Conservation (phyloP, 2,888 invertebrate genomes). For the Ormyrus thymus region DNA sequence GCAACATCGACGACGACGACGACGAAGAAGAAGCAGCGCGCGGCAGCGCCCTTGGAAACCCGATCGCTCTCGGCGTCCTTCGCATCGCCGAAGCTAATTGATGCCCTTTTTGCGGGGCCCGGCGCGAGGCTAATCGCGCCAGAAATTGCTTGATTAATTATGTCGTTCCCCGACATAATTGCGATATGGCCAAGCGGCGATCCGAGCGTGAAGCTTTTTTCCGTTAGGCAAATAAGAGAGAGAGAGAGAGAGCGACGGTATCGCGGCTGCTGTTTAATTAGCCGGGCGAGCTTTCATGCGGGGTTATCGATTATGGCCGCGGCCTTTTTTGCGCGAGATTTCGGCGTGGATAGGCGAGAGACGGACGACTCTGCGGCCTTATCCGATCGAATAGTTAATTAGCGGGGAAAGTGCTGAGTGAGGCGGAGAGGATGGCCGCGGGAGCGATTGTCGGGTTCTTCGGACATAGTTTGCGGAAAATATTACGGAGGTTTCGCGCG, state of each 20-base stretch:
- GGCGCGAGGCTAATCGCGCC: constrained; percentile 31
- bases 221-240: constrained; percentile 9
- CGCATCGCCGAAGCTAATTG: constrained; percentile 42
- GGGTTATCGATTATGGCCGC: constrained; percentile 6
- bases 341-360: too few relatives aligned
- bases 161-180: constrained; percentile 44
- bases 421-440: too few relatives aligned
- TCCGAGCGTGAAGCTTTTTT: not conserved
- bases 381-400: too few relatives aligned
- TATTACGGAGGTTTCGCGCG: too few relatives aligned
- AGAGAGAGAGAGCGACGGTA: not conserved
- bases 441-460: too few relatives aligned
- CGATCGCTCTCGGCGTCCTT: constrained; percentile 27
- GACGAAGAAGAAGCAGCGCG: not conserved
- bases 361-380: too few relatives aligned
- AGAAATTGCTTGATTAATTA: constrained; percentile 55
- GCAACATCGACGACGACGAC: not conserved
- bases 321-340: not conserved
- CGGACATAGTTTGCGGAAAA: too few relatives aligned
- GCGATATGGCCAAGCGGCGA: not conserved
- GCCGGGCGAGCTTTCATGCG: not conserved
- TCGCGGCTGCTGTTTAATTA: constrained; percentile 3
- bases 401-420: too few relatives aligned
- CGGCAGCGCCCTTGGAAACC: constrained; percentile 38
- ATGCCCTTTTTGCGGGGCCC: constrained; percentile 28